Evolutionary conservation across 2,113 vertebrate genomes (phyloP).

Genomic region (Ramphastos sulfuratus): DNA sequence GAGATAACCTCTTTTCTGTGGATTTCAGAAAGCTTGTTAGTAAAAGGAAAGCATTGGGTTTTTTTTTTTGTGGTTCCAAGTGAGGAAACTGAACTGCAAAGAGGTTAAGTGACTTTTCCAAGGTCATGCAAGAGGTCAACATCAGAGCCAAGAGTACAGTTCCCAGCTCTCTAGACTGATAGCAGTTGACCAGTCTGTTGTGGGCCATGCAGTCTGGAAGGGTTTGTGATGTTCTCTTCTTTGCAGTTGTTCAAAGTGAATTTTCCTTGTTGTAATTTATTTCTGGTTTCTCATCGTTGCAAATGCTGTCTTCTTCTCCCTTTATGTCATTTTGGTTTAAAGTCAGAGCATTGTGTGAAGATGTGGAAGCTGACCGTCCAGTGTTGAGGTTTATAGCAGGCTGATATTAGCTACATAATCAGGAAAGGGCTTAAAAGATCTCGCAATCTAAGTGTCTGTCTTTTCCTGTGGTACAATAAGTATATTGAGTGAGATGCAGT

Average conservation of each 20-base stretch:
- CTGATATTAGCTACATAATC: neutral
- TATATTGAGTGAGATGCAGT: neutral
- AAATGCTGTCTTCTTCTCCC: neutral
- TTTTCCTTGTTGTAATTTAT: neutral
- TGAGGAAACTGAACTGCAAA: neutral
- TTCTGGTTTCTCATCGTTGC: neutral
- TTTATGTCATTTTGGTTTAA: neutral
- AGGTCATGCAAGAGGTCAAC: accelerated
- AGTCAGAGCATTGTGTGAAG: neutral
- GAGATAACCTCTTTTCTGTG: neutral
- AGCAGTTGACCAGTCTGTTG: neutral
- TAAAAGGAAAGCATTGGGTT: neutral
- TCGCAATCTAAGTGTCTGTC: neutral
- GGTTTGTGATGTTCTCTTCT: neutral
- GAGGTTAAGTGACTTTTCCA: neutral
- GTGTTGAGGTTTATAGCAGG: neutral
- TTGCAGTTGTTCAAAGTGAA: neutral
- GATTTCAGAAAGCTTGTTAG: neutral
- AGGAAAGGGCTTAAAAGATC: neutral
- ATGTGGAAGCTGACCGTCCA: neutral
- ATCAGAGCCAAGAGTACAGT: neutral
- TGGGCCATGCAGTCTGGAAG: neutral
- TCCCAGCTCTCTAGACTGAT: neutral
- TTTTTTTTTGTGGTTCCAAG: neutral
- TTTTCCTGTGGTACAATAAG: neutral